Conservation (phyloP, 2,888 invertebrate species). For the Heliconius sara region DNA sequence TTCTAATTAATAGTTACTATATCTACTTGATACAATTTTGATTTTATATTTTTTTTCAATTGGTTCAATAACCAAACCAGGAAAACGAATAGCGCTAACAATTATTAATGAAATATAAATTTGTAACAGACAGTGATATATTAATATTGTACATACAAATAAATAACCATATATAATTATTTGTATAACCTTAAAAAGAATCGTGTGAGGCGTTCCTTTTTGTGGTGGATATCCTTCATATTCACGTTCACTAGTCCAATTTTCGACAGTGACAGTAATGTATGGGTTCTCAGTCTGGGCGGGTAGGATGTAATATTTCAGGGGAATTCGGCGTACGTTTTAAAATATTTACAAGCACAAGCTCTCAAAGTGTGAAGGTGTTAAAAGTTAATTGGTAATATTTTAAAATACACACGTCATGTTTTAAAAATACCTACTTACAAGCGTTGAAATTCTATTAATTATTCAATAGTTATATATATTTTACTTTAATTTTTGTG, state of each 20-base stretch:
- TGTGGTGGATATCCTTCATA: conserved; percentile 50
- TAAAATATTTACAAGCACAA: conserved; percentile 69
- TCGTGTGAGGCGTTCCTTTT: conserved; percentile 15
- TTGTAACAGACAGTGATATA: not conserved
- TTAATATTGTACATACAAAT: not conserved
- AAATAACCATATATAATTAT: conserved; percentile 7
- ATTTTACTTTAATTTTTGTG: too few relatives aligned
- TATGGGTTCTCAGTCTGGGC: conserved; percentile 66
- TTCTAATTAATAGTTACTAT: not conserved
- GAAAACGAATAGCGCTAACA: too few relatives aligned
- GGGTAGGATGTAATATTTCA: conserved; percentile 77
- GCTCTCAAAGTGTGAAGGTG: not conserved
- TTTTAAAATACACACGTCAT: not conserved
- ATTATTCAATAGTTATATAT: too few relatives aligned
- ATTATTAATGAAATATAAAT: not conserved
- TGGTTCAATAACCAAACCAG: not conserved
- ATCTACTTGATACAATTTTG: not conserved
- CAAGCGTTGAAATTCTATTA: too few relatives aligned
- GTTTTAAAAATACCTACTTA: not conserved
- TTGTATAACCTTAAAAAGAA: not conserved
- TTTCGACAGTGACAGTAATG: conserved; percentile 70
- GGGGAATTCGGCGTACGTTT: conserved; percentile 76
- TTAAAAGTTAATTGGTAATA: conserved; percentile 6
- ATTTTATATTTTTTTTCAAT: too few relatives aligned
- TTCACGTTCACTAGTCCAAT: conserved; percentile 66